Conservation (phyloP, 2,113 vertebrate species). For the Sinocyclocheilus grahami region DNA sequence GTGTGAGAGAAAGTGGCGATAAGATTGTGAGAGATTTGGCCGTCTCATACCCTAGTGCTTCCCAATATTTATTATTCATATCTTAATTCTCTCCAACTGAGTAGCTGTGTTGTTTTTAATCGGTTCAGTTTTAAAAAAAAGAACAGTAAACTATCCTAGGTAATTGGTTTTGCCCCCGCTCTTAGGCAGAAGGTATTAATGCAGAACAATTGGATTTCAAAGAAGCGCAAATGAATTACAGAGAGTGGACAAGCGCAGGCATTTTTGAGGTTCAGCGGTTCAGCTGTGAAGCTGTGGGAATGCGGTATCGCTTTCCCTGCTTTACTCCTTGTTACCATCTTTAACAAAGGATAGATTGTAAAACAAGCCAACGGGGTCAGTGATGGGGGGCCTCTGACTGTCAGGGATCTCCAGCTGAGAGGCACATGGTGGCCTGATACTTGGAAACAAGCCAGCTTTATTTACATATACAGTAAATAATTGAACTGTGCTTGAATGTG, state of each 20-base stretch:
- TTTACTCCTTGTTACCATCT: background rate
- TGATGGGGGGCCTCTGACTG: background rate
- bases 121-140: background rate
- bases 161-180: slow-evolving; percentile 5
- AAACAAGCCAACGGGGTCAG: background rate
- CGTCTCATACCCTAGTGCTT: background rate
- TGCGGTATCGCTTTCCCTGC: background rate
- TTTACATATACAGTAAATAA: background rate
- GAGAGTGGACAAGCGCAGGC: background rate
- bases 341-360: slow-evolving; percentile 8
- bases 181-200: background rate
- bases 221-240: background rate
- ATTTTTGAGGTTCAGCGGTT: background rate
- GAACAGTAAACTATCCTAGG: background rate
- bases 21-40: background rate
- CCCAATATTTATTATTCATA: slow-evolving; percentile 61
- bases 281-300: background rate
- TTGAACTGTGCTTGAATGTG: background rate
- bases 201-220: background rate
- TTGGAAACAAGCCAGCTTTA: background rate
- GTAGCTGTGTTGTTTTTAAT: slow-evolving; percentile 30
- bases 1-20: background rate
- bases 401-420: background rate
- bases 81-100: slow-evolving; percentile 44
- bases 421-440: background rate